Evolutionary conservation across 2,888 invertebrate species (phyloP), one percentile per base, ranked within the genome.

Genomic region (Ceriagrion tenellum): DNA sequence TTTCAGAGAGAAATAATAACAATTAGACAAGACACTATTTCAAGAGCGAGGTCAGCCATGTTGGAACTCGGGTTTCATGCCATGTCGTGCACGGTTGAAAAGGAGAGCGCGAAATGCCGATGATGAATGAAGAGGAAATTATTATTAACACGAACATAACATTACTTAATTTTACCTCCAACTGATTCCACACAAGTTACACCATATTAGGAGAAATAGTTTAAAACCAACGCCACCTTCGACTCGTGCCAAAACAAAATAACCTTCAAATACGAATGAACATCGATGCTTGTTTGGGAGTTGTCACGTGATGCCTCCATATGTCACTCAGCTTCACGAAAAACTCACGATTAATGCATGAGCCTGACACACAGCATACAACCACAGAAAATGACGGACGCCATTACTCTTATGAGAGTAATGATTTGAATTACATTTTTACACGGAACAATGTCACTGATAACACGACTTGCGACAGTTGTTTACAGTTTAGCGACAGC

Each of bases 51-150:
- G 93, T 93, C 93, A 93, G 93, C 93, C 93, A 93, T 93, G 47
- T 93, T 93, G 93, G 69, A 93, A 74, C 47, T 63, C 74, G 35
- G 74, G 56, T 93, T 93, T 47, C 40, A 13, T 74, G 69, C 93
- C 93, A 93, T 93, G 93, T 93, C 93, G 69, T 69, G 93, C 63
- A 93, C 93, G 93, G 93, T 93, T 93, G 93, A 93, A 93, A 93
- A 69, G 16, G 69, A 93, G 93, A 93, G 93, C 93, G 93, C 93
- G 93, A 93, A 93, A 93, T 93, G 26, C 20, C n/a, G 47, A 20
- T n/a, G 63, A 69, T 23, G 35, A n/a, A 56, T n/a, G 26, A 47
- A n/a, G 69, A 47, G 40, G 30, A 69, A 93, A n/a, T 69, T n/a
- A 13, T 74, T 16, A 55, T 16, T n/a, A 30, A 40, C 23, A 47